A percentile compares a stretch with the other conserved stretches of the same genome.
These are phyloP conservation scores for Pseudopipra pipra DNA, from an alignment of 2,113 vertebrate species.

Conservation along the genomic window DNA sequence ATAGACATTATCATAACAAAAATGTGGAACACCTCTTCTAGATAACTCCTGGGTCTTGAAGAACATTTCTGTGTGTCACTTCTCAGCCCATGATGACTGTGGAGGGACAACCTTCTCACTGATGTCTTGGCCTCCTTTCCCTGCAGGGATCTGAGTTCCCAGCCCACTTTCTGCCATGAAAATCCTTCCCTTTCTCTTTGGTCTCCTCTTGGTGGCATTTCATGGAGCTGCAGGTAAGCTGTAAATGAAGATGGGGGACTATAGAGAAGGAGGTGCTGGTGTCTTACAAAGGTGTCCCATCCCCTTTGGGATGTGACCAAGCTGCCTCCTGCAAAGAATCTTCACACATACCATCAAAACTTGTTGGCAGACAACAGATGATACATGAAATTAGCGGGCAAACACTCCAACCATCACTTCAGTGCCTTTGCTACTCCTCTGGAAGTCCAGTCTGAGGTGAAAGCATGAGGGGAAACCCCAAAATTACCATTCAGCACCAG, in stretches of 20 bases:
- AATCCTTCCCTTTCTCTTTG: constrained; percentile 17
- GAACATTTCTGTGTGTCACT: background rate
- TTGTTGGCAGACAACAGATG: background rate
- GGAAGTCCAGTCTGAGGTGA: background rate
- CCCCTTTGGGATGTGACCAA: background rate
- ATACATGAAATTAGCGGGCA: background rate
- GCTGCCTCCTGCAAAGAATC: background rate
- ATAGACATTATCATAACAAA: background rate
- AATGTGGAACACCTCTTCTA: background rate
- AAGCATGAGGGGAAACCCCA: background rate
- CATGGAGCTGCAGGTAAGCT: constrained; percentile 4
- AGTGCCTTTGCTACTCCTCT: background rate
- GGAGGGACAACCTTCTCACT: background rate
- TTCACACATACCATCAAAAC: background rate
- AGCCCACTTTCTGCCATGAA: constrained; percentile 10
- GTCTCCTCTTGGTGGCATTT: background rate
- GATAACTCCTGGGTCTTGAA: background rate
- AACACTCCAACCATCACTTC: background rate
- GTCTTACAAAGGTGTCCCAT: background rate
- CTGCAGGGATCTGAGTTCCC: background rate
- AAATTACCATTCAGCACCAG: background rate
- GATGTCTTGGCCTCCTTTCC: background rate
- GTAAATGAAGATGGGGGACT: background rate
- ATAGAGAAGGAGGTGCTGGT: background rate
- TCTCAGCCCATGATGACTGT: background rate